A percentile compares a stretch with the other conserved stretches of the same genome.
phyloP scores from a whole-genome alignment of 2,888 invertebrate genomes.

The Euproctis similis region DNA sequence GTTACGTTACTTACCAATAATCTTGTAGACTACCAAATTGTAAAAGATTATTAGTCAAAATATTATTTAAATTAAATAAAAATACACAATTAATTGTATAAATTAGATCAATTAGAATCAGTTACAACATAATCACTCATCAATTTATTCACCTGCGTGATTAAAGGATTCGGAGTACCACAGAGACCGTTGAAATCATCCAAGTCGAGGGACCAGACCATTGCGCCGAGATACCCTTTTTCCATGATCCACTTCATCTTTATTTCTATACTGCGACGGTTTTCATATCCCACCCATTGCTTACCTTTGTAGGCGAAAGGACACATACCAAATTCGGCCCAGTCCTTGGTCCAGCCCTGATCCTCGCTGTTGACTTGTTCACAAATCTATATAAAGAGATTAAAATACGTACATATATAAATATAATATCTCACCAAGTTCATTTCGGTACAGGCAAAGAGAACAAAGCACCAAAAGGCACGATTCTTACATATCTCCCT shows the following conservation, averaged over 20 bases:
- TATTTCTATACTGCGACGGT: slow-evolving; percentile 85
- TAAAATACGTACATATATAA: too few relatives aligned
- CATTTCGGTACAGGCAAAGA: too few relatives aligned
- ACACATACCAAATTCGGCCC: slow-evolving; percentile 88
- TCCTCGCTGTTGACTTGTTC: slow-evolving; percentile 77
- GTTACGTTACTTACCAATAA: too few relatives aligned
- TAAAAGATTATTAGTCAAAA: too few relatives aligned
- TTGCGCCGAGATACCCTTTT: slow-evolving; percentile 87
- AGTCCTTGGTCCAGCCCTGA: slow-evolving; percentile 87
- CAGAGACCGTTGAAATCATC: slow-evolving; percentile 92
- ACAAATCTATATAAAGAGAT: too few relatives aligned
- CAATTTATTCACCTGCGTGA: slow-evolving; percentile 81
- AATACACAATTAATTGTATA: too few relatives aligned
- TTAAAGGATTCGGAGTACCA: slow-evolving; percentile 84
- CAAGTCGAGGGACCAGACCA: slow-evolving; percentile 96
- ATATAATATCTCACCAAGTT: too few relatives aligned
- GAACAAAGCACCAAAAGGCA: too few relatives aligned
- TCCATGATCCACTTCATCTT: slow-evolving; percentile 93
- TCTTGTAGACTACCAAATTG: too few relatives aligned
- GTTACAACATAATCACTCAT: slow-evolving; percentile 84
- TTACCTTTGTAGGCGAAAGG: slow-evolving; percentile 91
- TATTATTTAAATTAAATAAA: too few relatives aligned
- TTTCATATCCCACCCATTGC: slow-evolving; percentile 94
- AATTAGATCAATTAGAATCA: slow-evolving; percentile 27
- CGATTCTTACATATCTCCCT: too few relatives aligned